These are phyloP conservation scores for Agyllia agylla DNA, from an alignment of 2,888 invertebrate genomes.

Conservation along the genomic window DNA sequence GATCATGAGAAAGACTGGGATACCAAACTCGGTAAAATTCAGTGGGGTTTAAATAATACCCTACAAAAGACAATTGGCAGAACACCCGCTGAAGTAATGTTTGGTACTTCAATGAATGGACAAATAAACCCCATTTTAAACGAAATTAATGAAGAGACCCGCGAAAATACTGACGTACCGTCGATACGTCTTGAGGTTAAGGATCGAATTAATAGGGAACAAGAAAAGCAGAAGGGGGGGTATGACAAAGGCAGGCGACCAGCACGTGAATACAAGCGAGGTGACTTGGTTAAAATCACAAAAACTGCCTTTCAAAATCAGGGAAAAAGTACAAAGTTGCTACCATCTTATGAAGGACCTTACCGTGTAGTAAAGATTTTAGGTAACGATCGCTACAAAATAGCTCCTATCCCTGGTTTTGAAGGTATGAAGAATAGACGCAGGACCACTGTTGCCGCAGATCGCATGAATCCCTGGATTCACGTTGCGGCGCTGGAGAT, in stretches of 20 bases:
- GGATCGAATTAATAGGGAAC: neutral
- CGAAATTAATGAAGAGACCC: constrained; percentile 9
- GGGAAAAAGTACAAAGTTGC: constrained; percentile 73
- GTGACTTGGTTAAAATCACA: constrained; percentile 73
- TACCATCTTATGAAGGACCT: constrained; percentile 64
- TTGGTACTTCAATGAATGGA: neutral
- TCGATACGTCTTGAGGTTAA: neutral
- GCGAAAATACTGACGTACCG: neutral
- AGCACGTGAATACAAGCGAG: constrained; percentile 51
- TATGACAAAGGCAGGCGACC: constrained; percentile 63
- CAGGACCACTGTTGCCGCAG: constrained; percentile 27
- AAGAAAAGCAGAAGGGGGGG: constrained; percentile 46
- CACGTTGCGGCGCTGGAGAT: neutral
- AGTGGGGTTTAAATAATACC: neutral
- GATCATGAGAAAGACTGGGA: neutral
- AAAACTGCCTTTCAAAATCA: constrained; percentile 61
- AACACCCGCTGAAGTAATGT: neutral
- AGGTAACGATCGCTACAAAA: constrained; percentile 57
- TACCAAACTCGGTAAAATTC: neutral
- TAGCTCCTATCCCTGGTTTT: constrained; percentile 44
- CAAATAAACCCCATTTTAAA: neutral
- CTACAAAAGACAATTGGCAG: neutral
- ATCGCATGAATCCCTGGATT: constrained; percentile 31
- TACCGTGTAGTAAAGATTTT: constrained; percentile 49
- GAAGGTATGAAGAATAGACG: constrained; percentile 26